These are phyloP conservation scores for Helicoverpa armigera DNA, from an alignment of 1,140 invertebrate genomes.

Conservation along the genomic window DNA sequence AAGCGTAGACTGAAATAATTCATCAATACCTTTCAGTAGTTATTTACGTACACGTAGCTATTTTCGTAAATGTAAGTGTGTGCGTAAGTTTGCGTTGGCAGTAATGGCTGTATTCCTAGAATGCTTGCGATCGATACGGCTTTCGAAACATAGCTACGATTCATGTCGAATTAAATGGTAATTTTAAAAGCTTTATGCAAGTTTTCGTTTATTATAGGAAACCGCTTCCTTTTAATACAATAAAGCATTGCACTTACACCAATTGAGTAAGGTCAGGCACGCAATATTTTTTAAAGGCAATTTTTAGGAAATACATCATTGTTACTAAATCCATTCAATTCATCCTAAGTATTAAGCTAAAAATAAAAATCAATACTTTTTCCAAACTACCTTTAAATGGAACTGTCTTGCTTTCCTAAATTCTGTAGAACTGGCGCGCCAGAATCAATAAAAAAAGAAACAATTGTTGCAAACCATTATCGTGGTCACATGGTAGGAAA, in stretches of 20 bases:
- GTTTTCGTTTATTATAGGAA: neutral
- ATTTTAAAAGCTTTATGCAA: slow-evolving; percentile 4
- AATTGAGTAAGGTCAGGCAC: slow-evolving; percentile 12
- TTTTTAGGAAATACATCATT: too few relatives aligned
- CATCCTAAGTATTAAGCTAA: too few relatives aligned
- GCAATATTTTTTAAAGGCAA: too few relatives aligned
- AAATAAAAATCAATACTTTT: too few relatives aligned
- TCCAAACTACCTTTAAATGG: too few relatives aligned
- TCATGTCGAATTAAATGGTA: slow-evolving; percentile 21
- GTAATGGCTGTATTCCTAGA: slow-evolving; percentile 25
- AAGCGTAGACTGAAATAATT: neutral
- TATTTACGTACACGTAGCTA: slow-evolving; percentile 4
- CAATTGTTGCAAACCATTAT: slow-evolving; percentile 28
- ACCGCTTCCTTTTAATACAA: neutral
- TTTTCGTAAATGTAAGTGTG: slow-evolving; percentile 19
- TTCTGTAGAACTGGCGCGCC: too few relatives aligned
- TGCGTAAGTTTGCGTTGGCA: slow-evolving; percentile 14
- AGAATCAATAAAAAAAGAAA: neutral
- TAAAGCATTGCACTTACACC: neutral
- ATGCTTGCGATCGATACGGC: slow-evolving; percentile 22
- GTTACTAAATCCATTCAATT: too few relatives aligned
- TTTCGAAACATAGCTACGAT: slow-evolving; percentile 4
- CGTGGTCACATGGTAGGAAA: slow-evolving; percentile 30
- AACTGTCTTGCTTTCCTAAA: too few relatives aligned
- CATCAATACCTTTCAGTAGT: neutral